Base-by-base conservation (phyloP, 2,797 vertebrate genomes). In the Gorsachius magnificus region DNA sequence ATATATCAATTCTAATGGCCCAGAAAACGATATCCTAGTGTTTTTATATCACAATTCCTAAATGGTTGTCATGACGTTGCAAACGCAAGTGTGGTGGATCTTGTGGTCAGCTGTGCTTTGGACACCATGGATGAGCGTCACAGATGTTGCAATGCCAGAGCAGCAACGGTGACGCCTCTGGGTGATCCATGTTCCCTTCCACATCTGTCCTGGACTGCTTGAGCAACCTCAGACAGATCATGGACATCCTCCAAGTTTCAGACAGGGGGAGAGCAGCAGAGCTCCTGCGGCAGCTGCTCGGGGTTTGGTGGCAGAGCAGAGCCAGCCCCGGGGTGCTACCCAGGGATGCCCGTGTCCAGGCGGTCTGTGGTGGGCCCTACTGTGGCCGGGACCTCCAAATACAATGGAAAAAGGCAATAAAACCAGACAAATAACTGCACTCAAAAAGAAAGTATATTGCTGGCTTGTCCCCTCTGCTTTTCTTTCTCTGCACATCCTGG, bases 121-220 rank as follows among this genome's bases (percentile, higher is more conserved):
- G 53, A 38, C 28, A 22, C 20, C 43, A 10, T 0, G 0, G 50
- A 13, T 58, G 68, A 86, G 58, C 3, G 0, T 81, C 61, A 56
- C 66, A 3, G 7, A 22, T 36, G 17, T 0, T 56, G 74, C 58
- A 56, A 5, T 60, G 63, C 29, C 57, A 26, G 31, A 69, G 61
- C 48, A n/a, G 56, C 1, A 1, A 13, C 12, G 50, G 38, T 36
- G 78, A 66, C 1, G 5, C 33, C 57, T 78, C 54, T 61, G 58
- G 26, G 24, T 78, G 72, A 82, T 84, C 53, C 57, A 0, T 18
- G 56, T 51, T 95, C 77, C 58, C 25, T 74, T 86, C 33, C 35
- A 7, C 4, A 0, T 83, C 74, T 76, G 51, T 48, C 58, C 58
- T 63, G 91, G 50, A 22, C 56, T 54, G 46, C 66, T 68, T 69